Base-by-base conservation (phyloP, 1,140 invertebrate genomes). In the Listronotus oregonensis region DNA sequence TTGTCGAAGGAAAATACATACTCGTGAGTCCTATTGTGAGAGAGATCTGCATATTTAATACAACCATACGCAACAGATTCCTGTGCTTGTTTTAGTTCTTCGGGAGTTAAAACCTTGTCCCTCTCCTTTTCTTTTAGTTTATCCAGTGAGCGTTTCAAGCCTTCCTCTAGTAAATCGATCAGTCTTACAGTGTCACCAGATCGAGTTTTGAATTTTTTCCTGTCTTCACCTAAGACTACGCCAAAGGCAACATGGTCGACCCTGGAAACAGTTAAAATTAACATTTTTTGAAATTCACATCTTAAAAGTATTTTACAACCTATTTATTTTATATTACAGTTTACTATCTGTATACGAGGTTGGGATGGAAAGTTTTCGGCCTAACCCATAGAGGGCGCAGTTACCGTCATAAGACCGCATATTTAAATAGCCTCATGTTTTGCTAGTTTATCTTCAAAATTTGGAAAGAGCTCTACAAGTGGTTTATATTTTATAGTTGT, bases 1-100 rank as follows among this genome's bases (percentile, higher is more conserved):
- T 91, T 96, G 76, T 99, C 96, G 82, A 99, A 99, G 21, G 97
- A 99, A 81, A 99, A 99, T 8, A 99, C 86, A 76, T 99, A 99
- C 78, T 99, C 97, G 78, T 94, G 91, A 57, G 87, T 90, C 58
- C 96, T 85, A 78, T 97, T 97, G 73, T 99, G 95, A 10, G 89
- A 92, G 17, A 99, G 82, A 85, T 99, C 98, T 5, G 97, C 92
- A 80, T 99, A 99, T 80, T 98, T 99, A 47, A 99, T 98, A 74
- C 98, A 99, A 3, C 97, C 96, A 80, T 97, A 99, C 0, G 97
- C 97, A 0, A 99, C 88, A 1, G 96, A 87, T 82, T 95, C 88
- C 78, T 95, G 89, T 0, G 96, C 96, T 44, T 81, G 79, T 69
- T 87, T 85, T 9, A 99, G 77, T 80, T 99, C 96, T 71, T 95